phyloP scores from a whole-genome alignment of 2,888 invertebrate species.

The Agriopis marginaria region DNA sequence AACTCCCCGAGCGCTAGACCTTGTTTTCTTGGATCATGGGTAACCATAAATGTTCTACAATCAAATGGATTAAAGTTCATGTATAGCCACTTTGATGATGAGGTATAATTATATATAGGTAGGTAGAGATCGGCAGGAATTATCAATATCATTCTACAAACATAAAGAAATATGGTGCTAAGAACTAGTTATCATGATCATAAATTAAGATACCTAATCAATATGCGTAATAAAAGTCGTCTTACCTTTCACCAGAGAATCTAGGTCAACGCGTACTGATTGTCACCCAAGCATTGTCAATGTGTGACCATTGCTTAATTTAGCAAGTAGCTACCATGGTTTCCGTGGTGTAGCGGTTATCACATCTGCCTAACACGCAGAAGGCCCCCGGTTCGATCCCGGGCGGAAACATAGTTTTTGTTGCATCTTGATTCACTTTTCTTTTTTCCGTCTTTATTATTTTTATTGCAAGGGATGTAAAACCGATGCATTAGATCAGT shows the following conservation, averaged over 20 bases:
- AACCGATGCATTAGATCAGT: too few relatives aligned
- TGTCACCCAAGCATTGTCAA: background rate
- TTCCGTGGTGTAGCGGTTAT: slow-evolving; percentile 96
- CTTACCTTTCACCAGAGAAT: slow-evolving; percentile 35
- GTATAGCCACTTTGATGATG: too few relatives aligned
- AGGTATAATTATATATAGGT: too few relatives aligned
- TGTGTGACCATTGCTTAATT: slow-evolving; percentile 15
- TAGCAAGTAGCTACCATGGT: slow-evolving; percentile 61
- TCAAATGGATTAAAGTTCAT: too few relatives aligned
- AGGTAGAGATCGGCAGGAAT: too few relatives aligned
- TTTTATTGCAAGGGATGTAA: too few relatives aligned
- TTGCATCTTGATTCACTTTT: background rate
- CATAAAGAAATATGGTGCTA: background rate
- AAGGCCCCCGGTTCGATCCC: slow-evolving; percentile 96
- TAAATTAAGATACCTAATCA: slow-evolving; percentile 36
- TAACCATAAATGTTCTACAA: too few relatives aligned
- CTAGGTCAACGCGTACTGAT: background rate
- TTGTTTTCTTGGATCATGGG: too few relatives aligned
- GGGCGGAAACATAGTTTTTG: slow-evolving; percentile 89
- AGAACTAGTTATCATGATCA: slow-evolving; percentile 1
- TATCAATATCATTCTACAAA: too few relatives aligned
- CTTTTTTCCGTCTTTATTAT: too few relatives aligned
- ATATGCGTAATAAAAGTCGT: slow-evolving; percentile 14
- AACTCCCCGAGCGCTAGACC: too few relatives aligned
- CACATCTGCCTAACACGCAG: slow-evolving; percentile 97